Evolutionary conservation across 2,113 vertebrate genomes (phyloP).

Genomic region (Tachuris rubrigastra): DNA sequence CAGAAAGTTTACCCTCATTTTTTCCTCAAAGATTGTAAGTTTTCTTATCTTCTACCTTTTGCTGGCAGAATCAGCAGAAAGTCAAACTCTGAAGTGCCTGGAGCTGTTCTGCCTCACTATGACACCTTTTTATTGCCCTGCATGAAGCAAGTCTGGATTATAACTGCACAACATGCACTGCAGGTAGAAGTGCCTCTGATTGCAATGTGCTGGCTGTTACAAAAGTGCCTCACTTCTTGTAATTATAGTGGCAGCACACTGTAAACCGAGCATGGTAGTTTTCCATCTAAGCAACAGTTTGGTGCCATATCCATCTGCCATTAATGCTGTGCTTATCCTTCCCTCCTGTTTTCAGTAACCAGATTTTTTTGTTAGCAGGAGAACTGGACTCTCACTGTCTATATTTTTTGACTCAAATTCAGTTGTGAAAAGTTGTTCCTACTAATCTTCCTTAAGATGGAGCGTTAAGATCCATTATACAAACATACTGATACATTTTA

Average conservation of each 20-base stretch:
- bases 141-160: not conserved
- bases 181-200: not conserved
- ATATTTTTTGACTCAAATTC: not conserved
- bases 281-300: not conserved
- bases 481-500: not conserved
- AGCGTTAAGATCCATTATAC: not conserved
- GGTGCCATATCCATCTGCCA: not conserved
- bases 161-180: accelerated
- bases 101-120: not conserved
- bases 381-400: not conserved
- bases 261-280: not conserved
- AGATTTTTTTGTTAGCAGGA: not conserved
- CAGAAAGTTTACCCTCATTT: not conserved
- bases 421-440: not conserved
- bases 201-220: not conserved
- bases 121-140: not conserved
- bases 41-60: not conserved
- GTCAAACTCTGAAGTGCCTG: not conserved
- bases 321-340: not conserved
- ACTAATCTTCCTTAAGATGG: too few relatives aligned
- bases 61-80: not conserved
- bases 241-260: not conserved
- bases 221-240: not conserved
- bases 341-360: not conserved
- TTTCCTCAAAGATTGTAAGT: not conserved